Conservation (phyloP, 2,797 vertebrate species). For the Cuniculus paca region DNA sequence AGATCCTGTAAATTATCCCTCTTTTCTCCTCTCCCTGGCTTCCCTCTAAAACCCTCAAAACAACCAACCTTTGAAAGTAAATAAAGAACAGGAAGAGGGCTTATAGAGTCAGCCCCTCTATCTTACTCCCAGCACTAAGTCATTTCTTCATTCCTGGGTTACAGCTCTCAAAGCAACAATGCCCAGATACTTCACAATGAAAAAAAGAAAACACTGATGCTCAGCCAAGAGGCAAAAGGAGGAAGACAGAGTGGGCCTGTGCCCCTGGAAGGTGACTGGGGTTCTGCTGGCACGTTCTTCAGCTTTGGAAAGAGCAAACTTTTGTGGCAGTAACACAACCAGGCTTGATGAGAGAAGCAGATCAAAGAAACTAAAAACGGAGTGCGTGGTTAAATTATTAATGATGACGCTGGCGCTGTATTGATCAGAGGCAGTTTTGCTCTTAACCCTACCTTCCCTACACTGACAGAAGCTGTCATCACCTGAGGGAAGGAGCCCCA, state of each 20-base stretch:
- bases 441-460: neutral
- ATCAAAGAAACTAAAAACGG: constrained; percentile 78
- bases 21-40: neutral
- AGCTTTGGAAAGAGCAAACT: neutral
- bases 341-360: constrained; percentile 48
- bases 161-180: neutral
- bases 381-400: constrained; percentile 75
- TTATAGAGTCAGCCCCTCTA: neutral
- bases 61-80: neutral
- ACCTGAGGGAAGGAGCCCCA: constrained; percentile 38
- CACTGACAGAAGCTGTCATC: constrained; percentile 27
- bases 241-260: neutral
- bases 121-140: neutral
- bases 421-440: constrained; percentile 55
- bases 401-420: constrained; percentile 13
- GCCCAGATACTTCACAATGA: neutral
- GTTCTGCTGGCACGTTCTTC: neutral
- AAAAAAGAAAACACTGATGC: neutral
- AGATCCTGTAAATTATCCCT: neutral
- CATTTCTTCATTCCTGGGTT: neutral
- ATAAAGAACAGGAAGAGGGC: neutral
- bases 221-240: neutral
- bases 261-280: neutral
- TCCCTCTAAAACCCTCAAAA: neutral
- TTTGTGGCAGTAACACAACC: constrained; percentile 41